A percentile compares a stretch with the other conserved stretches of the same genome.
These are phyloP conservation scores for human (Homo sapiens) DNA, from an alignment of 2,113 vertebrate genomes.

Conservation along the genomic window DNA sequence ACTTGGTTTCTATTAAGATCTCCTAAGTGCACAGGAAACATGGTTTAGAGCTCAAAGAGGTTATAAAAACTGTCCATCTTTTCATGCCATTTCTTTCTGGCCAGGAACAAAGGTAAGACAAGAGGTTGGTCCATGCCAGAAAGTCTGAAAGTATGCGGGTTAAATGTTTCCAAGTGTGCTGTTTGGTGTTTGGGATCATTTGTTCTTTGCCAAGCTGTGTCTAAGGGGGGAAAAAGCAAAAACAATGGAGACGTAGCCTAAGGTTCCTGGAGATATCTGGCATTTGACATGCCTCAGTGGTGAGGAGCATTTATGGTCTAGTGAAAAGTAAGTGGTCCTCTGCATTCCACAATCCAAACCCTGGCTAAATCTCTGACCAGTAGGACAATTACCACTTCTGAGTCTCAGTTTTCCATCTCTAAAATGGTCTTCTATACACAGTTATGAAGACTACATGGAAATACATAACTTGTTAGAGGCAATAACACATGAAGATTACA, in stretches of 20 bases:
- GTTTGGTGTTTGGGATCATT: slow-evolving; percentile 6
- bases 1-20: slow-evolving; percentile 84
- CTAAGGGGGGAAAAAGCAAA: not conserved
- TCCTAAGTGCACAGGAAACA: slow-evolving; percentile 81
- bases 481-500: no score
- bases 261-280: not conserved
- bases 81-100: slow-evolving; percentile 43
- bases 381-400: fast-evolving
- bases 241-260: not conserved
- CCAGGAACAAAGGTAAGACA: slow-evolving; percentile 15
- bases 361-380: not conserved
- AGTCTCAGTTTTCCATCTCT: not conserved
- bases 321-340: not conserved
- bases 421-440: not conserved
- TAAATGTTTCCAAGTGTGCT: slow-evolving; percentile 40
- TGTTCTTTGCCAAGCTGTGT: slow-evolving; percentile 5
- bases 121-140: not conserved
- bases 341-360: not conserved
- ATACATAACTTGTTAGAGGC: not conserved
- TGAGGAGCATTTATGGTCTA: fast-evolving
- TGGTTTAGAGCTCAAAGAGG: slow-evolving; percentile 56
- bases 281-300: fast-evolving
- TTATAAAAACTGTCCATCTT: slow-evolving; percentile 53
- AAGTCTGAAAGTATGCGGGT: not conserved
- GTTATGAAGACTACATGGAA: not conserved